Percentiles rank a stretch among this genome's conserved stretches.
Evolutionary conservation across 2,888 invertebrate genomes (phyloP).

Genomic region (Drosophila paranaensis): DNA sequence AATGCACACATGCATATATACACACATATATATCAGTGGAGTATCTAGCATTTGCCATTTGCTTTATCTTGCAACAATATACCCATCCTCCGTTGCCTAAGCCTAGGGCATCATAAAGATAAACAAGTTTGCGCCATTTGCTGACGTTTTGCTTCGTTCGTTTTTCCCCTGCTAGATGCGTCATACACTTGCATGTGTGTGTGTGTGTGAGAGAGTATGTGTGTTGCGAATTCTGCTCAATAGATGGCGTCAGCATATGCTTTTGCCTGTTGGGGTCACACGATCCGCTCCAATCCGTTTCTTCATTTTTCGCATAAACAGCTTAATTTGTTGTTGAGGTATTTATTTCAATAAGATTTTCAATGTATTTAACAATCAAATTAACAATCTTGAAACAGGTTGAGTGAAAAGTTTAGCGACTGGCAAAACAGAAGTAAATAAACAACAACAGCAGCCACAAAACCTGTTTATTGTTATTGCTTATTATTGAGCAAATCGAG

Average conservation of each 20-base stretch:
- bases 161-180: constrained; percentile 30
- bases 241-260: constrained; percentile 43
- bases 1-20: too few relatives aligned
- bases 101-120: constrained; percentile 12
- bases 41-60: not conserved
- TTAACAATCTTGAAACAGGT: constrained; percentile 19
- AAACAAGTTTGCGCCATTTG: constrained; percentile 42
- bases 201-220: constrained; percentile 5
- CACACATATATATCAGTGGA: not conserved
- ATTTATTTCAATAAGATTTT: not conserved
- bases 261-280: constrained; percentile 1
- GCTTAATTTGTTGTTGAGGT: constrained; percentile 43
- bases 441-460: not conserved
- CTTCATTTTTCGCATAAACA: constrained; percentile 62
- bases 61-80: not conserved
- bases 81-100: not conserved
- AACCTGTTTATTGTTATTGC: constrained; percentile 29
- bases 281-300: not conserved
- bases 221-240: constrained; percentile 26
- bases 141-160: constrained; percentile 34
- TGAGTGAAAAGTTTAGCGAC: constrained; percentile 12
- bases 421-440: constrained; percentile 14
- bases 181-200: constrained; percentile 10
- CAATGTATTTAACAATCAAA: constrained; percentile 19
- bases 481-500: constrained; percentile 8